Evolutionary conservation across 2,888 invertebrate genomes (phyloP).

Genomic region (Salpingus planirostris): DNA sequence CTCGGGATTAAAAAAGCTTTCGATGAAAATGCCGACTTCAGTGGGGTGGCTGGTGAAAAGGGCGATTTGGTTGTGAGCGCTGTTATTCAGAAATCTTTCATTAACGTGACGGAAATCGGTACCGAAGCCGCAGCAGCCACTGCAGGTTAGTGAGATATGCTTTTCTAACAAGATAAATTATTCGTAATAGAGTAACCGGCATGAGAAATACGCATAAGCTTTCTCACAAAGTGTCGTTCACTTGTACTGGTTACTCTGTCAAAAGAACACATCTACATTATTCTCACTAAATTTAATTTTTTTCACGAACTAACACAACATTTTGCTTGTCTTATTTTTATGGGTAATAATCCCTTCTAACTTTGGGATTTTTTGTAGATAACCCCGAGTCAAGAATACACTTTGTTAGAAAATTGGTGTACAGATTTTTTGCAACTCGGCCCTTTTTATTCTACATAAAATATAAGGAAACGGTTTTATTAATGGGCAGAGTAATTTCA

Average conservation of each 20-base stretch:
- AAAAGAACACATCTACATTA: not conserved
- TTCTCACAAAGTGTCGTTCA: constrained; percentile 1
- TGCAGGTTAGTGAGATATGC: constrained; percentile 24
- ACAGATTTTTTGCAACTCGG: constrained; percentile 13
- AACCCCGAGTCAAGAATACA: constrained; percentile 9
- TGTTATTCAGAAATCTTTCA: constrained; percentile 36
- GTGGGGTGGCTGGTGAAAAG: constrained; percentile 23
- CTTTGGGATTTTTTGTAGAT: constrained; percentile 13
- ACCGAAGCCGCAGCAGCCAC: constrained; percentile 38
- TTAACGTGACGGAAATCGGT: constrained; percentile 35
- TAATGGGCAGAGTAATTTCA: constrained; percentile 13
- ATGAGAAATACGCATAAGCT: not conserved
- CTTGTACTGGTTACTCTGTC: not conserved
- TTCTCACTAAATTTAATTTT: too few species aligned
- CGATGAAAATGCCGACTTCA: constrained; percentile 23
- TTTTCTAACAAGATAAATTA: too few species aligned
- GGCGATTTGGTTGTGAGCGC: constrained; percentile 24
- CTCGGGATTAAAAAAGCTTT: constrained; percentile 22
- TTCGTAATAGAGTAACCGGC: not conserved
- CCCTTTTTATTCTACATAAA: constrained; percentile 17
- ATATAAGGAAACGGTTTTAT: constrained; percentile 12
- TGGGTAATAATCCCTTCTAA: too few species aligned
- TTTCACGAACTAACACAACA: not conserved
- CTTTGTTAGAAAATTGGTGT: constrained; percentile 6
- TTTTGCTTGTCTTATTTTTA: not conserved